Evolutionary conservation across 2,797 vertebrate species (phyloP), one percentile per base, ranked within the genome.

Genomic region (Chiroxiphia lanceolata): DNA sequence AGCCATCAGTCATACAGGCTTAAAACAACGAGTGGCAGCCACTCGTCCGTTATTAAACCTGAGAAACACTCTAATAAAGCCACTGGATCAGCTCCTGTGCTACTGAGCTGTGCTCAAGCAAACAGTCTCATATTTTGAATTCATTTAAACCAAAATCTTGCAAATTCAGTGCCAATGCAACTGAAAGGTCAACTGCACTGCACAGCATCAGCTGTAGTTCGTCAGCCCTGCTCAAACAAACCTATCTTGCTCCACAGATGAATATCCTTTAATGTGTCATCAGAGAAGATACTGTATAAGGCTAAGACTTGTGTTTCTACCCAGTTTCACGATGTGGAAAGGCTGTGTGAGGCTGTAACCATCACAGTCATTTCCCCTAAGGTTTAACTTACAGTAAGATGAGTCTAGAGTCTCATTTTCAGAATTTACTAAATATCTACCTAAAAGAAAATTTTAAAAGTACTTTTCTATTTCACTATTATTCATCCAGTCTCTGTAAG

Each of bases 381-480:
- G 71, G 65, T 93, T 91, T 94, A 78, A 71, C 20, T 69, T 71
- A 61, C 48, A 87, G 75, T 78, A 86, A 89, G 60, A 68, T 87
- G 83, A 76, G 59, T 78, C 31, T 40, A 12, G 54, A 76, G 78
- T 96, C 78, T 90, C 83, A 76, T 92, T 94, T 94, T 85, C 80
- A 90, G 76, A 90, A 86, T 40, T 33, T 86, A 84, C 60, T 50
- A 89, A 89, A 69, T 65, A 75, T 42, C 38, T 70, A 71, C 25
- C 82, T 22, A 42, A 65, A 59, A 93, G 63, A 94, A 94, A 91
- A 87, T 59, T 1, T 65, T 57, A 92, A 31, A 70, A 56, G 36
- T 77, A 77, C 70, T 96, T 65, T 89, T 87, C 61, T 91, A 75
- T 95, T 94, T 94, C 92, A 45, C 64, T 95, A 95, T 96, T 96